Evolutionary conservation across 2,797 vertebrate species (phyloP).

Genomic region (Melanotaenia trifasciata): DNA sequence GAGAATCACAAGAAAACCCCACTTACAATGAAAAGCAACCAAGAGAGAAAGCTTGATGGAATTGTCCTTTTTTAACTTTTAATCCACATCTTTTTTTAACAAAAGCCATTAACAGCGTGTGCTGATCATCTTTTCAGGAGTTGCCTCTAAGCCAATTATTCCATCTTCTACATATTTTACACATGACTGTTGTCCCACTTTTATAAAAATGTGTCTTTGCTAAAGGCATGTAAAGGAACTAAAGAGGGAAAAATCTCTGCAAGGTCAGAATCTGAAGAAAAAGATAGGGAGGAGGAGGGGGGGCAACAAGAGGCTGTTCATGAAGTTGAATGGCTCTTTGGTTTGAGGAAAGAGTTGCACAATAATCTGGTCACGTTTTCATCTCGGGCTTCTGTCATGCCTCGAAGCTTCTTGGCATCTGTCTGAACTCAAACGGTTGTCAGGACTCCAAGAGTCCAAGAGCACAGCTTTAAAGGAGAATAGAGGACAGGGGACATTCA

Average conservation of each 20-base stretch:
- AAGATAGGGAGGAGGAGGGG: neutral
- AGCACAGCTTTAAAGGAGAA: slow-evolving; percentile 15
- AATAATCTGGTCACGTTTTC: slow-evolving; percentile 59
- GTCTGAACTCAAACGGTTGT: slow-evolving; percentile 39
- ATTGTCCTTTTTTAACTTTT: neutral
- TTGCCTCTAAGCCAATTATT: slow-evolving; percentile 62
- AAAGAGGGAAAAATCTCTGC: slow-evolving; percentile 53
- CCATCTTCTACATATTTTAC: slow-evolving; percentile 63
- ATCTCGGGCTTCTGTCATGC: slow-evolving; percentile 44
- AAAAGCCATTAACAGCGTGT: slow-evolving; percentile 11
- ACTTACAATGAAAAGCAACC: slow-evolving; percentile 17
- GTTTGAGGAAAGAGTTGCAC: slow-evolving; percentile 30
- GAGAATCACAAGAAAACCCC: slow-evolving; percentile 15
- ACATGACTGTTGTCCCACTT: slow-evolving; percentile 65
- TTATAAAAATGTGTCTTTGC: slow-evolving; percentile 53
- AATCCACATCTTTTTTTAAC: neutral
- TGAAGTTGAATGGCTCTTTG: slow-evolving; percentile 48
- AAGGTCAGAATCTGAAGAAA: slow-evolving; percentile 36
- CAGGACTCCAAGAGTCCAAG: slow-evolving; percentile 26
- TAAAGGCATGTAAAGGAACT: slow-evolving; percentile 49
- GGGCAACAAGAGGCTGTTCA: slow-evolving; percentile 26
- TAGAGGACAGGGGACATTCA: slow-evolving; percentile 9
- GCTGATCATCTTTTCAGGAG: slow-evolving; percentile 27
- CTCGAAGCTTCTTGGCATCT: slow-evolving; percentile 52
- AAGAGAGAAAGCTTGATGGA: slow-evolving; percentile 5